These are phyloP conservation scores for Biston stratarius DNA, from an alignment of 2,888 invertebrate genomes.

Conservation along the genomic window DNA sequence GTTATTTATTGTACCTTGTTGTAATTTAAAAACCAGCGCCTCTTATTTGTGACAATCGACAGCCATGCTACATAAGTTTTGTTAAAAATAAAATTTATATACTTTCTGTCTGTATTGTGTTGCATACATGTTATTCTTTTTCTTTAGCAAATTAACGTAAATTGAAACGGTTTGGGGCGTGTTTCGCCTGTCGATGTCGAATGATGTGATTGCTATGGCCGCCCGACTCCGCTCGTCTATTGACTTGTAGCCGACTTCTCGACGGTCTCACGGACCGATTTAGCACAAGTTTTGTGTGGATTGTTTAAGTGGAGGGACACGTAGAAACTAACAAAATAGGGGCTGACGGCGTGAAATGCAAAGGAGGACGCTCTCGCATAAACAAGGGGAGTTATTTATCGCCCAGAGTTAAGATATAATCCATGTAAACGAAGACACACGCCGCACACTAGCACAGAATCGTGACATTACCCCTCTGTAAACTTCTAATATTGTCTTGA, in stretches of 20 bases:
- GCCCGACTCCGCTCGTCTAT: constrained; percentile 55
- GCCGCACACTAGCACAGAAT: constrained; percentile 59
- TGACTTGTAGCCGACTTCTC: constrained; percentile 70
- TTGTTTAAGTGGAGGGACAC: constrained; percentile 60
- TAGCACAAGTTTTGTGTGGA: constrained; percentile 64
- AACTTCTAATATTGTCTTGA: constrained; percentile 61
- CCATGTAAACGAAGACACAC: constrained; percentile 59
- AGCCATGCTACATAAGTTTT: no score
- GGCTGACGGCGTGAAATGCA: constrained; percentile 81
- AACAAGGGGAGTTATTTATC: constrained; percentile 79
- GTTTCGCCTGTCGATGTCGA: constrained; percentile 58
- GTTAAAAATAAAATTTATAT: no score
- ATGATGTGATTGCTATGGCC: constrained; percentile 54
- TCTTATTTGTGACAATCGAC: no score
- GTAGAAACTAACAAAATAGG: constrained; percentile 66
- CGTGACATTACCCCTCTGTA: constrained; percentile 64
- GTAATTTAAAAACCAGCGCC: no score
- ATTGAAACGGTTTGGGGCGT: constrained; percentile 64
- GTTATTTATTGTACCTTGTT: no score
- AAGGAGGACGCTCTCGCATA: constrained; percentile 82
- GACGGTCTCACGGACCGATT: constrained; percentile 69
- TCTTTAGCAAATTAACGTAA: constrained; percentile 28
- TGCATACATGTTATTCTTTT: not conserved
- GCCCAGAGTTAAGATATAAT: constrained; percentile 48
- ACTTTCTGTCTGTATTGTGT: no score